A percentile compares a stretch with the other conserved stretches of the same genome.
Evolutionary conservation across 1,140 invertebrate species (phyloP).

Genomic region (Brachionus rubens): DNA sequence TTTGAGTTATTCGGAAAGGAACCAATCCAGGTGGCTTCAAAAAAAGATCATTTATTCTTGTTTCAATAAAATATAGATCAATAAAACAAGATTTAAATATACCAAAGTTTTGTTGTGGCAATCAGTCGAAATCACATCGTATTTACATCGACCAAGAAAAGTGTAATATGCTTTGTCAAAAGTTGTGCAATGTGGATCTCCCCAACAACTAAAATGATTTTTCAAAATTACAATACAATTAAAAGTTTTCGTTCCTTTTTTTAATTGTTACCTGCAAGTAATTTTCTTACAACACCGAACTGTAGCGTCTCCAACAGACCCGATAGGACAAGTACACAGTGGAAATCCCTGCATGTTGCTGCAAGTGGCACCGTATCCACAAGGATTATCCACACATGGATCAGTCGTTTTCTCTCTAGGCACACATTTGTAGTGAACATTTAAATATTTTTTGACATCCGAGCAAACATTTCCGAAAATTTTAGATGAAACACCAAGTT

Average conservation of each 20-base stretch:
- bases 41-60: too few relatives aligned
- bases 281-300: slow-evolving; percentile 21
- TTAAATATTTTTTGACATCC: not conserved
- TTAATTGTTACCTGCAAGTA: slow-evolving; percentile 37
- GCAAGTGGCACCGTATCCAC: slow-evolving; percentile 20
- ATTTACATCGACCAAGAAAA: slow-evolving; percentile 41
- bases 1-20: not conserved
- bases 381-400: slow-evolving; percentile 19
- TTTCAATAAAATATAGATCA: too few relatives aligned
- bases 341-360: not conserved
- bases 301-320: not conserved
- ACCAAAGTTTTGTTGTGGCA: not conserved
- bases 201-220: slow-evolving; percentile 18
- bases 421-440: not conserved
- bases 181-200: slow-evolving; percentile 38
- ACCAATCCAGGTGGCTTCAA: not conserved
- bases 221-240: not conserved
- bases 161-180: slow-evolving; percentile 15
- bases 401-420: not conserved
- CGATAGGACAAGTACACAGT: slow-evolving; percentile 1
- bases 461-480: not conserved
- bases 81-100: not conserved
- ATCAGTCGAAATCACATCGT: slow-evolving; percentile 40
- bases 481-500: not conserved
- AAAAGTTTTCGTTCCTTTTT: too few relatives aligned